phyloP scores from a whole-genome alignment of 2,113 vertebrate genomes.

The Enhydra lutris region DNA sequence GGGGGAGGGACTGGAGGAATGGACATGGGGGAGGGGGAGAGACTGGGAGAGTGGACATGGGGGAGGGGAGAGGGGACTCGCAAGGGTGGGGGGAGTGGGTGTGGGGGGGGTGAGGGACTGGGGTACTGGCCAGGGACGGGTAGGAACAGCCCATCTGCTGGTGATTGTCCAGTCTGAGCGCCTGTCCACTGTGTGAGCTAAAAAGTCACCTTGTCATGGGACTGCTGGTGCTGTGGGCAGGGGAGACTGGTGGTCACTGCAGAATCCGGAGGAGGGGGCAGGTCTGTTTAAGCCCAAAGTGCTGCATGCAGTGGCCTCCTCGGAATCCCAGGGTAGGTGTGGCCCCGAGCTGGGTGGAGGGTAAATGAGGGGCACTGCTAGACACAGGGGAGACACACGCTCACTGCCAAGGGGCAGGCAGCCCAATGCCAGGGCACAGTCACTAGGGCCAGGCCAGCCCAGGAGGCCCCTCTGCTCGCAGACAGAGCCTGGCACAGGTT shows the following conservation, averaged over 20 bases:
- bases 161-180: background rate
- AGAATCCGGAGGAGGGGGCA: background rate
- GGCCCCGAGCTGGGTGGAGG: background rate
- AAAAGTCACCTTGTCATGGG: background rate
- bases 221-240: background rate
- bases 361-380: too few species aligned
- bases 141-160: background rate
- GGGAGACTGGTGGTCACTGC: background rate
- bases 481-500: background rate
- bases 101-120: too few species aligned
- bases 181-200: background rate
- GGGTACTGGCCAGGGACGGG: background rate
- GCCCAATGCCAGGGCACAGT: background rate
- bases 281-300: background rate
- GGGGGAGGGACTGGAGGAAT: background rate
- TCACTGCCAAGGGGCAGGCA: fast-evolving
- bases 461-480: background rate
- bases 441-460: background rate
- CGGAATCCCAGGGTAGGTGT: background rate
- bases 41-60: background rate
- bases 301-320: background rate
- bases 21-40: background rate
- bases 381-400: fast-evolving
- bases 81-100: background rate
- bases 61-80: background rate